phyloP scores from a whole-genome alignment of 2,888 invertebrate genomes.

The Zootermopsis nevadensis region DNA sequence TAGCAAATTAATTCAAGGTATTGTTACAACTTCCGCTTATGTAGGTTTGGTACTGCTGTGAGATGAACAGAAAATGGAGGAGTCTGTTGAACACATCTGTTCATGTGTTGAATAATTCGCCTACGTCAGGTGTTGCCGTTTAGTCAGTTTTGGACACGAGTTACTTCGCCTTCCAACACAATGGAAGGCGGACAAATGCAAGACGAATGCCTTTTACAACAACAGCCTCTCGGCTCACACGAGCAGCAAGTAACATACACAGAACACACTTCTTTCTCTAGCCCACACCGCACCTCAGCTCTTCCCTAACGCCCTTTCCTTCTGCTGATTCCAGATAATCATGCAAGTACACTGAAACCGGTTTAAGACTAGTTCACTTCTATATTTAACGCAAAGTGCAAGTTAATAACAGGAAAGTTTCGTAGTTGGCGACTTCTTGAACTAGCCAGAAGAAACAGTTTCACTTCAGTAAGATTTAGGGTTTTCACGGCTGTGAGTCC shows the following conservation, averaged over 20 bases:
- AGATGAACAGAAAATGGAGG: background rate
- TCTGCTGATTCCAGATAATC: background rate
- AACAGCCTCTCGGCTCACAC: background rate
- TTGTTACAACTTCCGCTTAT: background rate
- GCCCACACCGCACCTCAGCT: background rate
- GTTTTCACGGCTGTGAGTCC: too few species aligned
- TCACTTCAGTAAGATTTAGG: too few species aligned
- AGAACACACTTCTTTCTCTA: background rate
- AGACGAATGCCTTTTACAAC: background rate
- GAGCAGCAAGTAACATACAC: background rate
- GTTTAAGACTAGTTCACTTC: background rate
- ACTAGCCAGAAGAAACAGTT: too few species aligned
- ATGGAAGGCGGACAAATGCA: background rate
- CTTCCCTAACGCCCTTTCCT: background rate
- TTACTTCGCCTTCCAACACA: background rate
- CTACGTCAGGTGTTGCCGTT: background rate
- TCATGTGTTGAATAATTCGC: background rate
- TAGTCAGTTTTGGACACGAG: background rate
- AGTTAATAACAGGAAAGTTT: background rate
- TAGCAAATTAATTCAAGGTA: background rate
- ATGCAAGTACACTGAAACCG: background rate
- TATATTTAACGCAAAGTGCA: background rate
- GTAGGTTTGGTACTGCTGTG: background rate
- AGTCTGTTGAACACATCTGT: background rate
- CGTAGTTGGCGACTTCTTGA: too few species aligned